phyloP scores from a whole-genome alignment of 1,140 invertebrate species.

The Plodia interpunctella region DNA sequence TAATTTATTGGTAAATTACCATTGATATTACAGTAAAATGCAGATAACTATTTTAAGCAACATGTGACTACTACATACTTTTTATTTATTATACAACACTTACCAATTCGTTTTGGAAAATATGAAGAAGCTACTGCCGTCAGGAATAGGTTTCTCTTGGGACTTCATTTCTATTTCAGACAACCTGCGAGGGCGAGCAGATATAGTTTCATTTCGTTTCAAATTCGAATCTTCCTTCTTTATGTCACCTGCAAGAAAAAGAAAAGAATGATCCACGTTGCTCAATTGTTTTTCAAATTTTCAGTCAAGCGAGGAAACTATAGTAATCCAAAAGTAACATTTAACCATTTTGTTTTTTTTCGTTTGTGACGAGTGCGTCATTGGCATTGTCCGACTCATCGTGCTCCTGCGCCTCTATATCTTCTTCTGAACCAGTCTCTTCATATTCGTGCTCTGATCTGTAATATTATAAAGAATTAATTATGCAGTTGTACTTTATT shows the following conservation, averaged over 20 bases:
- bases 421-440: conserved; percentile 84
- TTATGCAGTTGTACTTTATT: too few species aligned
- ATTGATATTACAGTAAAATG: too few species aligned
- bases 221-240: conserved; percentile 42
- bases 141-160: conserved; percentile 95
- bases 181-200: conserved; percentile 90
- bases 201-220: conserved; percentile 40
- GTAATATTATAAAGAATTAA: background rate
- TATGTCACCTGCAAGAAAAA: conserved; percentile 44
- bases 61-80: background rate
- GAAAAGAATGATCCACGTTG: too few species aligned
- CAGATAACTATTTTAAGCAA: background rate
- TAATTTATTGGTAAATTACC: too few species aligned
- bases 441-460: conserved; percentile 83
- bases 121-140: conserved; percentile 95
- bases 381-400: conserved; percentile 83
- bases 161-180: conserved; percentile 92
- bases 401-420: conserved; percentile 81
- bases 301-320: too few species aligned
- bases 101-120: conserved; percentile 96
- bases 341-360: conserved; percentile 61
- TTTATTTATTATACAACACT: too few species aligned
- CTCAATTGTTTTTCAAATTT: too few species aligned
- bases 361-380: conserved; percentile 52
- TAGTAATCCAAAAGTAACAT: background rate